phyloP scores from a whole-genome alignment of 2,113 vertebrate species.

The Paramormyrops kingsleyae region DNA sequence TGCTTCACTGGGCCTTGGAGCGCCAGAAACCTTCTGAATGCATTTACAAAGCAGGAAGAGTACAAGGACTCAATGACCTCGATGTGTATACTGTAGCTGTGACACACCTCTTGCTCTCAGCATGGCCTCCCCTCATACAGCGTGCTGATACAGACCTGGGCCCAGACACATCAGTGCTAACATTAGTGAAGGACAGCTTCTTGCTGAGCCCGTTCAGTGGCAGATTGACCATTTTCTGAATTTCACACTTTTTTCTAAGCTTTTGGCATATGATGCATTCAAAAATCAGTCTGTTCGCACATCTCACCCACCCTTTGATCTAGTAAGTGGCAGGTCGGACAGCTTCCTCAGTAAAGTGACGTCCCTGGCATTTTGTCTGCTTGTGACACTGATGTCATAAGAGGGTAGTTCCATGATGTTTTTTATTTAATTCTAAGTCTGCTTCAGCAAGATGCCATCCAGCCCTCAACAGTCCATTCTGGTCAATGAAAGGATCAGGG shows the following conservation, averaged over 20 bases:
- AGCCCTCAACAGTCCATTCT: neutral
- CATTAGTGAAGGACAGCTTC: neutral
- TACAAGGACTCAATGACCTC: neutral
- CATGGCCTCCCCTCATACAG: neutral
- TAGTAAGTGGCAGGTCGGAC: neutral
- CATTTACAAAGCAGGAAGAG: neutral
- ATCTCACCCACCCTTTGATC: neutral
- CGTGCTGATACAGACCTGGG: neutral
- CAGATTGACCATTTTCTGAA: neutral
- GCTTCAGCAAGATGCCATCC: neutral
- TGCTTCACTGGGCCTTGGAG: neutral
- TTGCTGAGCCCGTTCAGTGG: neutral
- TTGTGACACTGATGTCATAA: neutral
- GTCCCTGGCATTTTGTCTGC: neutral
- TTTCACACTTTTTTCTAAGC: neutral
- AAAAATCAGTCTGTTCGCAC: neutral
- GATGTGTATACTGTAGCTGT: neutral
- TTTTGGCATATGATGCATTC: neutral
- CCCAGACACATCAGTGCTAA: neutral
- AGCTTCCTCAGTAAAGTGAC: neutral
- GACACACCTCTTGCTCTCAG: neutral
- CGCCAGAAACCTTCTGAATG: neutral
- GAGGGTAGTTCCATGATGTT: neutral
- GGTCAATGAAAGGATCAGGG: neutral
- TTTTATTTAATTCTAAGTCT: neutral